Evolutionary conservation across 2,888 invertebrate species (phyloP), one percentile per base, ranked within the genome.

Genomic region (Strigamia maritima): DNA sequence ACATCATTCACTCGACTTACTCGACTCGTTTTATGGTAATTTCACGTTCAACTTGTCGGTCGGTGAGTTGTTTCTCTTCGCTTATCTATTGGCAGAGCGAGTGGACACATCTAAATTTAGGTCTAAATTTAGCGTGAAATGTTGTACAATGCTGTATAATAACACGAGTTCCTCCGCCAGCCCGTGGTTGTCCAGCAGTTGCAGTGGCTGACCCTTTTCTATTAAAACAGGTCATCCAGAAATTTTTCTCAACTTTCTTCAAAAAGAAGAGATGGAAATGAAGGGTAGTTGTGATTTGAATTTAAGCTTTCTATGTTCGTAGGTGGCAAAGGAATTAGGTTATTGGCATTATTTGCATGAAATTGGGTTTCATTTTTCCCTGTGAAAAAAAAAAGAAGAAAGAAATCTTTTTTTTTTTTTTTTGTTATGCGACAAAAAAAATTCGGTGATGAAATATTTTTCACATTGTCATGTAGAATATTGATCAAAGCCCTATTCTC

Each of bases 41-140:
- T 70, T 70, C 70, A 70, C 70, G 70, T 70, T 70, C 28, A 70
- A 28, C 70, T 70, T 70, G 70, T 70, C 70, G 70, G 70, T 70
- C 70, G 70, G 70, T 70, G 70, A 70, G 28, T 70, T 70, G 70
- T 70, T 70, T 70, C 70, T 70, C 70, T 70, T 70, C 70, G 24
- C 26, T 70, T 70, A 70, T 70, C 70, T 70, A 28, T 28, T 70
- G 70, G 28, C 70, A 70, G 70, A 70, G 70, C 70, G 70, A 70
- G 28, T 12, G 70, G 70, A 70, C 70, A 70, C 70, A 70, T 70
- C 70, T 70, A 70, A 70, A 70, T 70, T 70, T 70, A 70, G 70
- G 70, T 28, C 26, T 26, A 70, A 70, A 70, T 70, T 70, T 70
- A 70, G 70, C 70, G 70, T 70, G 70, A 70, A 70, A 70, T 28